Base-by-base conservation (phyloP, 2,113 vertebrate genomes). In the Nibea coibor region DNA sequence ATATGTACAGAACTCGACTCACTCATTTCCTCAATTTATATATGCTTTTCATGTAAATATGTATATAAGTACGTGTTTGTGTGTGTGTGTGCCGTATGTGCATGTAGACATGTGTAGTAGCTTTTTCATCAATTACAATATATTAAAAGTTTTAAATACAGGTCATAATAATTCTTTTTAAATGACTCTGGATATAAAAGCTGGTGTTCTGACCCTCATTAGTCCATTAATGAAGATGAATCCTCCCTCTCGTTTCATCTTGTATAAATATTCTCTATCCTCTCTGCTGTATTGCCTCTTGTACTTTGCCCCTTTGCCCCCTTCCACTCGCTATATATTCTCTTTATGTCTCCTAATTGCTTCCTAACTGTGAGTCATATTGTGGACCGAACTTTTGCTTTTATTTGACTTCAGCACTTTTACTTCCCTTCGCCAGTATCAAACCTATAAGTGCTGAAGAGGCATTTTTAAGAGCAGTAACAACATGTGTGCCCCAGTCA, bases 151-250 rank as follows among this genome's bases (percentile, higher is more conserved):
- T 88, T 90, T 90, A 89, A 93, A 92, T 91, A 91, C 75, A 90
- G 83, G 83, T 93, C 91, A 88, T 93, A 90, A 88, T 93, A 90
- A 85, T 86, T 82, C 10, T 77, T 80, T 88, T 90, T 73, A 79
- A 90, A 90, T 87, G 80, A 91, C 77, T 88, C 89, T 90, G 81
- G 78, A 87, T 93, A 95, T 87, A 95, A 95, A 94, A 94, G 93
- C 93, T 95, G 93, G 94, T 95, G 93, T 94, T 93, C 93, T 92
- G 90, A 93, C 93, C 93, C 89, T 94, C 92, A 93, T 94, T 89
- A 87, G 75, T 93, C 93, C 89, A 91, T 78, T 91, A 90, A 90
- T 88, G 87, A 86, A 88, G 85, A 92, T 89, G 75, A 86, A 90
- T 81, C 26, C 24, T 72, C 48, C 43, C 59, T 82, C 57, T 87